phyloP scores from a whole-genome alignment of 2,888 invertebrate species.

The Andrena dorsata region DNA sequence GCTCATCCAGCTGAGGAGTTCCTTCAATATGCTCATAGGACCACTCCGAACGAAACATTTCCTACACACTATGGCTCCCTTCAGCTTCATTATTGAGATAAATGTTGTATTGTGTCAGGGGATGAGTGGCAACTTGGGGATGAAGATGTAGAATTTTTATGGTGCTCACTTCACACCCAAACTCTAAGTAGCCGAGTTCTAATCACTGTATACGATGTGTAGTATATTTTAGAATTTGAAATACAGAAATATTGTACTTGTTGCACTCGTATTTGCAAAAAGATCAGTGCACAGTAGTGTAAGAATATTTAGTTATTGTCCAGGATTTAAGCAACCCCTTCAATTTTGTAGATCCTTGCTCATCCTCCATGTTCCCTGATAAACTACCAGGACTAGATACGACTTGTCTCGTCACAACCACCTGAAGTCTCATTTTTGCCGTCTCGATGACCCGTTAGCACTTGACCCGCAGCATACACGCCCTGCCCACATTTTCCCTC shows the following conservation, averaged over 20 bases:
- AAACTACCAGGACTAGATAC: background rate
- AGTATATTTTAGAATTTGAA: background rate
- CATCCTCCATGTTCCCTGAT: no score
- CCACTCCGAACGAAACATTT: background rate
- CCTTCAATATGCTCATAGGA: no score
- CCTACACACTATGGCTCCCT: background rate
- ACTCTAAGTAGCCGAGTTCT: background rate
- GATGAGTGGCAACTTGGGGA: no score
- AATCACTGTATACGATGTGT: background rate
- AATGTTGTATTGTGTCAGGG: background rate
- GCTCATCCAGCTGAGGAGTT: no score
- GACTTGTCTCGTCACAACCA: background rate
- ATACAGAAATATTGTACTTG: background rate
- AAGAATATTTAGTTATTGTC: no score
- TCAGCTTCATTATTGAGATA: background rate
- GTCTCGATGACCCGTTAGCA: background rate
- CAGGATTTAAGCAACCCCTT: no score
- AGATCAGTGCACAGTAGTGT: no score
- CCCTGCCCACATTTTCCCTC: slow-evolving; percentile 12
- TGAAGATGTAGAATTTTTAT: background rate
- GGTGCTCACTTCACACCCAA: background rate
- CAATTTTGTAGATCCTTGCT: no score
- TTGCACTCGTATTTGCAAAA: background rate
- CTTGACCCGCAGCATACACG: background rate
- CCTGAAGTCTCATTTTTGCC: background rate